Conservation (phyloP, 2,888 invertebrate species). For the Agrilus mali region DNA sequence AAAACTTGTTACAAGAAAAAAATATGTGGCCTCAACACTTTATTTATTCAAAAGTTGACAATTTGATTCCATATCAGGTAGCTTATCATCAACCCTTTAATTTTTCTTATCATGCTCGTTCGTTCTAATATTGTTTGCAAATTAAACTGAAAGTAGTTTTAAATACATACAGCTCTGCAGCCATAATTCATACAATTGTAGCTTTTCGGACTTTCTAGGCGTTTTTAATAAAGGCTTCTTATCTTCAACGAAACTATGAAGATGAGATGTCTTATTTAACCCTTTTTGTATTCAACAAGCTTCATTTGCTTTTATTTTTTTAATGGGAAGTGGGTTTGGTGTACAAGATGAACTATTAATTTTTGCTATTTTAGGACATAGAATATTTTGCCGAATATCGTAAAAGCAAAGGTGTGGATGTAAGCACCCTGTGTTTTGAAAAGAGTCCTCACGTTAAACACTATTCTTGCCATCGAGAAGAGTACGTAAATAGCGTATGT, state of each 20-base stretch:
- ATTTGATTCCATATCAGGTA: slow-evolving; percentile 48
- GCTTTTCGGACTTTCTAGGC: too few species aligned
- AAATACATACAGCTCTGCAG: too few species aligned
- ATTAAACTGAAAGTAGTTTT: too few species aligned
- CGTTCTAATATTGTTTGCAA: too few species aligned
- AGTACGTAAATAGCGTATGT: slow-evolving; percentile 46
- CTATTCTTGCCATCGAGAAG: slow-evolving; percentile 46
- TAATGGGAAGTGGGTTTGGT: neutral
- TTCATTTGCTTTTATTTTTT: neutral
- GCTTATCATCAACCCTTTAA: slow-evolving; percentile 7
- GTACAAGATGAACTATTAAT: neutral
- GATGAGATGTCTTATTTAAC: too few species aligned
- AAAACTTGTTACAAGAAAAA: slow-evolving; percentile 43
- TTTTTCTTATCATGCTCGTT: neutral
- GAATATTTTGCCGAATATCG: slow-evolving; percentile 50
- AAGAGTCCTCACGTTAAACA: slow-evolving; percentile 68
- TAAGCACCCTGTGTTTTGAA: slow-evolving; percentile 50
- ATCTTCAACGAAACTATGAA: too few species aligned
- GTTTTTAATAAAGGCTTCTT: too few species aligned
- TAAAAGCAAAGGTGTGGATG: slow-evolving; percentile 45
- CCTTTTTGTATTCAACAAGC: too few species aligned
- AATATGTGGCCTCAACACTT: slow-evolving; percentile 57
- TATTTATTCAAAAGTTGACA: slow-evolving; percentile 59
- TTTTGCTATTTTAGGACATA: slow-evolving; percentile 40
- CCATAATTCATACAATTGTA: too few species aligned